Percentiles rank a stretch among this genome's conserved stretches.
Evolutionary conservation across 2,888 invertebrate species (phyloP).

Genomic region (Altica lythri): DNA sequence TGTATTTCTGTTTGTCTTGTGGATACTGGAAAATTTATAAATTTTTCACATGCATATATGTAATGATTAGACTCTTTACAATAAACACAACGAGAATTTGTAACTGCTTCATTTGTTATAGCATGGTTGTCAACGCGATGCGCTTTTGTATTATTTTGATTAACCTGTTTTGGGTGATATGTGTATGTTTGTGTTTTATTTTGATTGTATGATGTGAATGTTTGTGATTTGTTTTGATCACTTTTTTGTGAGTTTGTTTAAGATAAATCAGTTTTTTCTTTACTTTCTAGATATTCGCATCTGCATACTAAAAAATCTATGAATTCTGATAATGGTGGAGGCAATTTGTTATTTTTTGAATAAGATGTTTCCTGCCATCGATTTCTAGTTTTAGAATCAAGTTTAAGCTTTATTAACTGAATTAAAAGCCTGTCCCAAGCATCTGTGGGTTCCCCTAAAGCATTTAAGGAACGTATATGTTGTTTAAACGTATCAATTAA

Average conservation of each 20-base stretch:
- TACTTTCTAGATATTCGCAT: slow-evolving; percentile 4
- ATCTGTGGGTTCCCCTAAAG: slow-evolving; percentile 4
- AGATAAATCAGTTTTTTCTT: neutral
- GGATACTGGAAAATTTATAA: neutral
- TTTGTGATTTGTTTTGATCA: too few species aligned
- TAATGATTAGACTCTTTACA: neutral
- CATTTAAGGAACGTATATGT: neutral
- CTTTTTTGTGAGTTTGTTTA: neutral
- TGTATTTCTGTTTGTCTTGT: neutral
- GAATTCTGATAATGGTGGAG: slow-evolving; percentile 2
- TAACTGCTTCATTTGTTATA: too few species aligned
- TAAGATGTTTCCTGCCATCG: slow-evolving; percentile 1
- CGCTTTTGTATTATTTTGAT: neutral
- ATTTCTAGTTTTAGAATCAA: neutral
- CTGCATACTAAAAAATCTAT: neutral
- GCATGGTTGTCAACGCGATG: neutral
- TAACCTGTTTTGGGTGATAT: neutral
- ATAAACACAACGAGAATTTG: too few species aligned
- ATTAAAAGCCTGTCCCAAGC: slow-evolving; percentile 5
- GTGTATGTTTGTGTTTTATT: neutral
- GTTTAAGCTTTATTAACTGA: neutral
- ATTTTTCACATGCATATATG: neutral
- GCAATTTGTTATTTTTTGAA: neutral
- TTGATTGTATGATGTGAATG: neutral
- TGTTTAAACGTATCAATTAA: neutral